These are phyloP conservation scores for Polypedilum pembai DNA, from an alignment of 1,140 invertebrate species.

Conservation along the genomic window DNA sequence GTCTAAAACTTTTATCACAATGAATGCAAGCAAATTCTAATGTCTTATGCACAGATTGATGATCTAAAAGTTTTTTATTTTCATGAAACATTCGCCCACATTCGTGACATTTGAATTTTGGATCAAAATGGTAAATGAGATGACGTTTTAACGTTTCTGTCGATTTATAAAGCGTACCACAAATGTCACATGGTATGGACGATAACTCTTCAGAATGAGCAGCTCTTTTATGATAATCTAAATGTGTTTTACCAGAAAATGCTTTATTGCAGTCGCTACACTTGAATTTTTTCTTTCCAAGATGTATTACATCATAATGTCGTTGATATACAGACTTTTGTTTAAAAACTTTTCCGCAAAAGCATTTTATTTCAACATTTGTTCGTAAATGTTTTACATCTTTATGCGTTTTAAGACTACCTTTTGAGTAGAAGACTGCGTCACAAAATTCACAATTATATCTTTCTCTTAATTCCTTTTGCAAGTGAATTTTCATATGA, in stretches of 20 bases:
- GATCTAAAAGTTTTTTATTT: not conserved
- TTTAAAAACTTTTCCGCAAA: not conserved
- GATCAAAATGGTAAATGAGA: not conserved
- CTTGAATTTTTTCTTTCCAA: not conserved
- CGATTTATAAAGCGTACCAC: not conserved
- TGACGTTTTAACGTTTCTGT: not conserved
- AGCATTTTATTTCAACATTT: not conserved
- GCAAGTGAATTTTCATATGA: not conserved
- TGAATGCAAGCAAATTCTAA: not conserved
- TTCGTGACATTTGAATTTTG: not conserved
- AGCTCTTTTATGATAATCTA: not conserved
- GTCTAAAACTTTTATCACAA: not conserved
- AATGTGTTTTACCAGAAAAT: not conserved
- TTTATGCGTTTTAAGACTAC: not conserved
- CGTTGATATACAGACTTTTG: slow-evolving; percentile 15
- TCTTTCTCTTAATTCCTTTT: not conserved
- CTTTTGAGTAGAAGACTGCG: not conserved
- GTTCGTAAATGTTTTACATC: not conserved
- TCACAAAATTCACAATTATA: not conserved
- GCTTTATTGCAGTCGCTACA: not conserved
- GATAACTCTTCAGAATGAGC: not conserved
- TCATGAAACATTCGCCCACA: not conserved
- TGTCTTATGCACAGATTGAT: not conserved
- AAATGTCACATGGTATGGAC: not conserved
- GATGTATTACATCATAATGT: not conserved